phyloP scores from a whole-genome alignment of 2,113 vertebrate species.

The Phocoena phocoena region DNA sequence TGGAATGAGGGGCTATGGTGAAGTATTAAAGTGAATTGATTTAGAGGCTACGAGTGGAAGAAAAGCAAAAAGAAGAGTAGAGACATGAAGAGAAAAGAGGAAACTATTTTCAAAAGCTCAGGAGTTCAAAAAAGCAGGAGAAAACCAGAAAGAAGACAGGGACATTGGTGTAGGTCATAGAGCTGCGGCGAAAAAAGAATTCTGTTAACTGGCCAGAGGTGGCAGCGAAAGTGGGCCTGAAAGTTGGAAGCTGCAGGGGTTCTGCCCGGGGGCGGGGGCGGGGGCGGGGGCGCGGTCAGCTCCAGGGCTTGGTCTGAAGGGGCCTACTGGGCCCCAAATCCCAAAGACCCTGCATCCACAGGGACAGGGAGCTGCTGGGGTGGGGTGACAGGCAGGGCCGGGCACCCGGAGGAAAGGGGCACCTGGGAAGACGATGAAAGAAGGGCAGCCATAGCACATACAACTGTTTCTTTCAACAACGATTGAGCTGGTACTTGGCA shows the following conservation, averaged over 20 bases:
- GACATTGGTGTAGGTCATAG: neutral
- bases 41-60: neutral
- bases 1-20: neutral
- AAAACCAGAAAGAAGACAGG: neutral
- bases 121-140: neutral
- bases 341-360: neutral
- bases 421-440: neutral
- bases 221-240: neutral
- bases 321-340: neutral
- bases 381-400: neutral
- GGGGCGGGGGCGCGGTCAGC: neutral
- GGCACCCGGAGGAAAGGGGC: neutral
- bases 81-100: neutral
- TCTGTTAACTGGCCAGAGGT: neutral
- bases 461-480: neutral
- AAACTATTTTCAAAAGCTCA: constrained; percentile 21
- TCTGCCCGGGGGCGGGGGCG: rapidly evolving
- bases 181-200: neutral
- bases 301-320: neutral
- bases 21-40: neutral
- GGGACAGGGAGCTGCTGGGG: neutral
- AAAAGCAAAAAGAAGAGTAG: constrained; percentile 1
- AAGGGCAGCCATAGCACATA: neutral
- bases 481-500: neutral
- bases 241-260: neutral